phyloP scores from a whole-genome alignment of 2,113 vertebrate genomes.

The Ancistrus triradiatus region DNA sequence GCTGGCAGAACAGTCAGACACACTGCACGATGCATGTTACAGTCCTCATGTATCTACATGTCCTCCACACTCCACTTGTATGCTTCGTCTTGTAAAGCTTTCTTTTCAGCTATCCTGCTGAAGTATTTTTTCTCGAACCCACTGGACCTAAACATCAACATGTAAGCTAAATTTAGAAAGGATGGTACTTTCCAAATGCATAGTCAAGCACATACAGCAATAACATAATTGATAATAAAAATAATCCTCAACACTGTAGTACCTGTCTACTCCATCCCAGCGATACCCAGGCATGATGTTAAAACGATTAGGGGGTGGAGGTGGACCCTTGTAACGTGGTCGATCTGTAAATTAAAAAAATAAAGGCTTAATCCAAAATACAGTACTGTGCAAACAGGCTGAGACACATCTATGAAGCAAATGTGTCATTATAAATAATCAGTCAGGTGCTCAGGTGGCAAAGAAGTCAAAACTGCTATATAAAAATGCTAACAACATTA shows the following conservation, averaged over 20 bases:
- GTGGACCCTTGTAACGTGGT: constrained; percentile 83
- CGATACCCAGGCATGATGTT: constrained; percentile 89
- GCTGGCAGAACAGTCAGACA: background rate
- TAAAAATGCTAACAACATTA: too few species aligned
- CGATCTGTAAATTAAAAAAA: constrained; percentile 63
- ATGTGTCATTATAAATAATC: too few species aligned
- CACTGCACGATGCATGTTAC: background rate
- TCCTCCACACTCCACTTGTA: constrained; percentile 99
- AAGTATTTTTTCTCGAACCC: constrained; percentile 93
- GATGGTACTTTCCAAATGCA: too few species aligned
- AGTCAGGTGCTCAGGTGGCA: too few species aligned
- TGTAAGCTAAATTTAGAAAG: too few species aligned
- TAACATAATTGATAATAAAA: background rate
- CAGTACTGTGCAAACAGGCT: too few species aligned
- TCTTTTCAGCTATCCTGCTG: constrained; percentile 79
- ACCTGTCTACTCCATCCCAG: constrained; percentile 97
- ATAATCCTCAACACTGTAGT: background rate
- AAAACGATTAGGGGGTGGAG: constrained; percentile 89
- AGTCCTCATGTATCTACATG: constrained; percentile 69
- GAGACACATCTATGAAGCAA: too few species aligned
- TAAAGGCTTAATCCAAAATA: too few species aligned
- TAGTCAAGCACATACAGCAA: background rate
- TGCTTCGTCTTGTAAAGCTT: constrained; percentile 83
- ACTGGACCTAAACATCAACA: constrained; percentile 79
- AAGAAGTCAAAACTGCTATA: too few species aligned